Percentiles rank a stretch among this genome's conserved stretches.
Evolutionary conservation across 2,888 invertebrate species (phyloP).

Genomic region (Dasysyrphus tricinctus): DNA sequence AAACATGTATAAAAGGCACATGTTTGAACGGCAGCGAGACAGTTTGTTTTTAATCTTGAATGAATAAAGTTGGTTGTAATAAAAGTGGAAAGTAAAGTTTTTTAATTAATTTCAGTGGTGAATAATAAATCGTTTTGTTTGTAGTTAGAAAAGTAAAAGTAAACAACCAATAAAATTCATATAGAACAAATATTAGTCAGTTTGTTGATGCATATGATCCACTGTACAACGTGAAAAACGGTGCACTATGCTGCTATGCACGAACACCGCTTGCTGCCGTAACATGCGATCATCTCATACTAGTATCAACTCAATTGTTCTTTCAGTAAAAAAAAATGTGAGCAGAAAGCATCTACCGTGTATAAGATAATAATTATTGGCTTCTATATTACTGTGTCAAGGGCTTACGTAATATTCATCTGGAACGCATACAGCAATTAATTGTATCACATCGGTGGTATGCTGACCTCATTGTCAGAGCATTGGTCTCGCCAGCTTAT

Average conservation of each 20-base stretch:
- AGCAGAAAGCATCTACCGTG: constrained; percentile 28
- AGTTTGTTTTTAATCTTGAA: too few species aligned
- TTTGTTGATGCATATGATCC: neutral
- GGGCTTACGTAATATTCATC: constrained; percentile 71
- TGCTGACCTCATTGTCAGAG: constrained; percentile 66
- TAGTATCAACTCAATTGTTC: constrained; percentile 58
- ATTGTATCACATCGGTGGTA: constrained; percentile 59
- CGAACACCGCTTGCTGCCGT: constrained; percentile 13
- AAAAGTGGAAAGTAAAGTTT: too few species aligned
- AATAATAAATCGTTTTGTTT: too few species aligned
- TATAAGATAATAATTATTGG: constrained; percentile 47
- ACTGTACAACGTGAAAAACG: neutral
- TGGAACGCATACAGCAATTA: constrained; percentile 58
- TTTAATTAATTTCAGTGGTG: too few species aligned
- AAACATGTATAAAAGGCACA: too few species aligned
- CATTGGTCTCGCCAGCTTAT: constrained; percentile 54
- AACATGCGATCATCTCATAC: constrained; percentile 44
- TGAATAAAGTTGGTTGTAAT: too few species aligned
- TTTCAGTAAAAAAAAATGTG: constrained; percentile 17
- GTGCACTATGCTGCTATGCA: constrained; percentile 18
- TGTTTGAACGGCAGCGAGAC: too few species aligned
- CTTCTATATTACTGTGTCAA: constrained; percentile 65
- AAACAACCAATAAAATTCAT: too few species aligned
- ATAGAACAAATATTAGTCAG: too few species aligned
- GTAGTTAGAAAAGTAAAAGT: too few species aligned